Conservation (phyloP, 2,113 vertebrate species). For the Caretta caretta region DNA sequence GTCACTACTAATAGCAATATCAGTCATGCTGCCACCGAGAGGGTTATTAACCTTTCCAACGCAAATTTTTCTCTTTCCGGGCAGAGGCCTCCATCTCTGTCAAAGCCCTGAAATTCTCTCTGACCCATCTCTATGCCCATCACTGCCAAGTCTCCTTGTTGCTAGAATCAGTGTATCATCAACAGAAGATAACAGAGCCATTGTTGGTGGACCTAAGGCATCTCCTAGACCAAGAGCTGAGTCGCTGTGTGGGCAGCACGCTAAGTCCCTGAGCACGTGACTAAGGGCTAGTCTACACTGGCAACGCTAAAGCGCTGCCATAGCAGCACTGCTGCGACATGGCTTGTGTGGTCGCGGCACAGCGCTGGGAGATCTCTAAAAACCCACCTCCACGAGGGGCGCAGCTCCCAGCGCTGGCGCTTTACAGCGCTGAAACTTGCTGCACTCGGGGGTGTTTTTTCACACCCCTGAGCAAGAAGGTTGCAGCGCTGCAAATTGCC, state of each 20-base stretch:
- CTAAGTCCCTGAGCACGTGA: accelerated
- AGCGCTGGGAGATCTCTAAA: no score
- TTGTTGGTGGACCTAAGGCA: neutral
- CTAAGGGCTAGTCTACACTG: no score
- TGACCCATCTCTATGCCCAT: neutral
- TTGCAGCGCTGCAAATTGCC: no score
- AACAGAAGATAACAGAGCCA: neutral
- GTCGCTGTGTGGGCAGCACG: accelerated
- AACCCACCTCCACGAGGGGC: no score
- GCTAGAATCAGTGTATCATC: neutral
- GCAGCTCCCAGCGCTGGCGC: no score
- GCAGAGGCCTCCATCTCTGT: neutral
- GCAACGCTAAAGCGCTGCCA: no score
- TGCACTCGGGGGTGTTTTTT: no score
- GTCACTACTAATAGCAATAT: neutral
- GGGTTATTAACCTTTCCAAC: neutral
- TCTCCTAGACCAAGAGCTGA: neutral
- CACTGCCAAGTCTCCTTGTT: neutral
- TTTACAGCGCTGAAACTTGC: no score
- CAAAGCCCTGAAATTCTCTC: neutral
- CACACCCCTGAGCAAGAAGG: no score
- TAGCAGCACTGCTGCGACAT: no score
- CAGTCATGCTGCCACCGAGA: neutral
- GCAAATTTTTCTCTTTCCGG: neutral
- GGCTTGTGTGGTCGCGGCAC: no score